Conservation (phyloP, 2,888 invertebrate genomes). For the Zootermopsis nevadensis region DNA sequence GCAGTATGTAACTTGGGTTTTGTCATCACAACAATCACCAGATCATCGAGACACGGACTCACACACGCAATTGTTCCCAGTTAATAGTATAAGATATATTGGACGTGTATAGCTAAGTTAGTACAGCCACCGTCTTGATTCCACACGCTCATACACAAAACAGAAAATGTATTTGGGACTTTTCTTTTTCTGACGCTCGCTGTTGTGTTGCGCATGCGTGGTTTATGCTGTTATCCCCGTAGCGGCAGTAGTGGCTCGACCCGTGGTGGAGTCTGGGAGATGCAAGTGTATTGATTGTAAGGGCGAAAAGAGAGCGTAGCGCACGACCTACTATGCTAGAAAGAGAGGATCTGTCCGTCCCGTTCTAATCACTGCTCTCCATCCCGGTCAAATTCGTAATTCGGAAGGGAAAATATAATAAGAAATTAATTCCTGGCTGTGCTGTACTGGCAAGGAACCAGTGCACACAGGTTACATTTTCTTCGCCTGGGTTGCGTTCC, state of each 20-base stretch:
- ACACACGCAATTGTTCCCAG: not conserved
- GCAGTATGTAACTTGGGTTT: not conserved
- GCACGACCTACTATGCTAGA: not conserved
- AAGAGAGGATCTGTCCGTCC: slow-evolving; percentile 4
- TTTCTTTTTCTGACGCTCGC: not conserved
- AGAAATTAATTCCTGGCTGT: too few species aligned
- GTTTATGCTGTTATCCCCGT: slow-evolving; percentile 25
- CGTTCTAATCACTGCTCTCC: too few species aligned
- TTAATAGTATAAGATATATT: not conserved
- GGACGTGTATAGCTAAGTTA: slow-evolving; percentile 12
- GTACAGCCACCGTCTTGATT: not conserved
- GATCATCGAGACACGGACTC: not conserved
- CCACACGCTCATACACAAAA: not conserved
- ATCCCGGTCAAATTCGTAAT: too few species aligned
- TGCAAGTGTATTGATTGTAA: slow-evolving; percentile 16
- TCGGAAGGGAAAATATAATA: too few species aligned
- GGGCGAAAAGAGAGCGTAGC: not conserved
- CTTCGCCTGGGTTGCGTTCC: too few species aligned
- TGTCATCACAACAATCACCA: slow-evolving; percentile 13
- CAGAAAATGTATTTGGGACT: not conserved
- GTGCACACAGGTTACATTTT: too few species aligned
- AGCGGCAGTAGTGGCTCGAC: slow-evolving; percentile 1
- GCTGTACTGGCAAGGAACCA: too few species aligned
- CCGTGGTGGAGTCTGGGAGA: slow-evolving; percentile 22
- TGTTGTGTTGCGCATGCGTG: slow-evolving; percentile 32